phyloP scores from a whole-genome alignment of 1,140 invertebrate genomes.

The Bathynomus jamesi region DNA sequence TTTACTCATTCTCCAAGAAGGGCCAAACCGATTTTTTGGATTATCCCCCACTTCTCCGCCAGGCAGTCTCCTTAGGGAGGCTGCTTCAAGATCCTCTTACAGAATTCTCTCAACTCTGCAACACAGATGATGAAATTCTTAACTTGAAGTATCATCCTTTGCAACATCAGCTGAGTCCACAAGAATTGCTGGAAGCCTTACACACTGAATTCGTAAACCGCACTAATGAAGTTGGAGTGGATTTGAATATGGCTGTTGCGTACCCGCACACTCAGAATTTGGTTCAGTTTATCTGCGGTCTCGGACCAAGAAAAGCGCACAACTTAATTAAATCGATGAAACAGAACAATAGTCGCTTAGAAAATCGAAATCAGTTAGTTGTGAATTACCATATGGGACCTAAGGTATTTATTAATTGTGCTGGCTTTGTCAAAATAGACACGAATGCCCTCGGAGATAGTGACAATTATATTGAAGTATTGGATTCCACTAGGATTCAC shows the following conservation, averaged over 20 bases:
- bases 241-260: conserved; percentile 86
- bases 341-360: conserved; percentile 83
- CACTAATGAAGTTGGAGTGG: conserved; percentile 97
- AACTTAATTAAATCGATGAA: conserved; percentile 84
- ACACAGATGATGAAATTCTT: conserved; percentile 88
- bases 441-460: conserved; percentile 85
- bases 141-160: conserved; percentile 85
- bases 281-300: conserved; percentile 95
- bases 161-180: conserved; percentile 46
- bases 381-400: conserved; percentile 94
- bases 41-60: conserved; percentile 75
- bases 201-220: conserved; percentile 85
- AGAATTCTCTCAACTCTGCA: conserved; percentile 92
- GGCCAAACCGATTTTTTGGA: conserved; percentile 81
- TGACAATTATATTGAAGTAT: conserved; percentile 67
- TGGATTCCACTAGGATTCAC: conserved; percentile 96
- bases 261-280: conserved; percentile 78
- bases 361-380: conserved; percentile 91
- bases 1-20: conserved; percentile 85
- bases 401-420: conserved; percentile 98
- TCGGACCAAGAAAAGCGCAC: conserved; percentile 89
- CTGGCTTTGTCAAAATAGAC: conserved; percentile 98
- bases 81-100: conserved; percentile 90
- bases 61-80: conserved; percentile 86
- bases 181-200: conserved; percentile 47